Base-by-base conservation (phyloP, 2,797 vertebrate genomes). In the Myiothlypis coronata region DNA sequence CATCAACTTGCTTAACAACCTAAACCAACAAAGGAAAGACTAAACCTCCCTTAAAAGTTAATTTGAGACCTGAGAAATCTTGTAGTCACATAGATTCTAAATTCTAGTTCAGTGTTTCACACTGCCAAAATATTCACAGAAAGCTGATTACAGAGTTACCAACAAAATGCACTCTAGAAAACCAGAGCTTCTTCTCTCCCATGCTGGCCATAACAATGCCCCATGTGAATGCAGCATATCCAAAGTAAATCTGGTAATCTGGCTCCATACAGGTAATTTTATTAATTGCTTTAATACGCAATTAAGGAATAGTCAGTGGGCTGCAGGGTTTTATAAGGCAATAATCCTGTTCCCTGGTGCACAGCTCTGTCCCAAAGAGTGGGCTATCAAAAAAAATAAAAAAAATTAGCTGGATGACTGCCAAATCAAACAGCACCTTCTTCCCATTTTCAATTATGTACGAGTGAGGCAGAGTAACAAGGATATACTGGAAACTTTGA, bases 401-500 rank as follows among this genome's bases (percentile, higher is more conserved):
- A 35, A 35, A 57, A 57, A 57, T 49, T 30, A 78, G 57, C 60
- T 96, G 95, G 95, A 67, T 24, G n/a, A 44, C 75, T 90, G 95
- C 94, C 95, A 96, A 95, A 83, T 72, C 92, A 97, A 95, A 94
- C 88, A 94, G 91, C 91, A 91, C 92, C 90, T 91, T 83, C 85
- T 95, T 94, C 91, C 78, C 83, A 87, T 96, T 97, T 95, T 94
- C 94, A 96, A 69, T 94, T 94, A 94, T 6, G 14, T 52, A 34
- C 16, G 41, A 95, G 87, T 56, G 87, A 76, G 86, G 94, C 71
- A 89, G 84, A 95, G 83, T 95, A 94, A 89, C 14, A 49, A 89
- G 77, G 77, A 89, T 88, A 93, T 78, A 91, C 92, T 96, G 95
- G 95, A 96, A 97, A 96, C 84, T 86, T 81, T 95, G 94, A 96